Base-by-base conservation (phyloP, 2,113 vertebrate genomes). In the Canis aureus region DNA sequence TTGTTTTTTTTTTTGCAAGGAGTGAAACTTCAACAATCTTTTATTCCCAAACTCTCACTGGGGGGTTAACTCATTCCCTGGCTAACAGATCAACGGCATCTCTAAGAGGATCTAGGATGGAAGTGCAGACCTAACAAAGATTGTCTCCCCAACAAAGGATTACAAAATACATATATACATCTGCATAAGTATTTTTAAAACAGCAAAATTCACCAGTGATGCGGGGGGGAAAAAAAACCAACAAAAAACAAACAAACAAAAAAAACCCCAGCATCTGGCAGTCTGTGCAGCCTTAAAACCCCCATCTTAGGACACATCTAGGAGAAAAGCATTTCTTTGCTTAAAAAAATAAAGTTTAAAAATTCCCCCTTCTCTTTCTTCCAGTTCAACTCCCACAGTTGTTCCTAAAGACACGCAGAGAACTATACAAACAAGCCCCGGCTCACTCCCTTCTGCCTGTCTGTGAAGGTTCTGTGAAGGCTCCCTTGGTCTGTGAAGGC, bases 11-110 rank as follows among this genome's bases (percentile, higher is more conserved):
- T 43, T 43, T 43, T 43, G 43, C 43, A 43, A 43, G 5, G 3
- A 55, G n/a, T 0, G 5, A 95, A 96, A 59, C 10, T 57, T 82
- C 32, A 95, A 96, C 51, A n/a, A 76, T 73, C 19, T 81, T 97
- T 98, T 97, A 98, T 98, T 97, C 67, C 10, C 38, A 87, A 79
- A 80, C 25, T 38, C 20, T 43, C 43, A 2, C 1, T 3, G 51
- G 49, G 43, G 13, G 43, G 43, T 19, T 74, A 78, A 62, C 25
- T 3, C 35, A 35, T 84, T 67, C 92, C 69, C 57, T 62, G 16
- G 38, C 23, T 82, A 59, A 89, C 19, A 73, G 32, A 73, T 3
- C 74, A 82, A 85, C 7, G 17, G 3, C 23, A 74, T 51, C n/a
- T 29, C 53, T 57, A 81, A n/a, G 15, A 27, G 82, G n/a, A 53